phyloP scores from a whole-genome alignment of 2,888 invertebrate genomes.

The Julus scandinavius region DNA sequence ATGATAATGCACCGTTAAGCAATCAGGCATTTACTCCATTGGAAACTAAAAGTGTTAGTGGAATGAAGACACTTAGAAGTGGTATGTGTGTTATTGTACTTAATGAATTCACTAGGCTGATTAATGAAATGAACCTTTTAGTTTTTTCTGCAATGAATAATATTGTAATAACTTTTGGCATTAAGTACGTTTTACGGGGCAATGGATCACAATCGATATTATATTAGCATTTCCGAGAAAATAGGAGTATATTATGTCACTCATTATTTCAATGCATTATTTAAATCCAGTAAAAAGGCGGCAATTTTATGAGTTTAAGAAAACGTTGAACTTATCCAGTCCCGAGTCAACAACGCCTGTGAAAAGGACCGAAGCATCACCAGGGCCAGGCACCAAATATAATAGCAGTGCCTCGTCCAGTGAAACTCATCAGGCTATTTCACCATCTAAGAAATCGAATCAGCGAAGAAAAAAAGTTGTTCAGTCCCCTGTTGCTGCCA shows the following conservation, averaged over 20 bases:
- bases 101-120: too few relatives aligned
- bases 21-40: not conserved
- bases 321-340: conserved; percentile 48
- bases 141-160: too few relatives aligned
- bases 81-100: conserved; percentile 24
- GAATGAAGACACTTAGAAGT: conserved; percentile 53
- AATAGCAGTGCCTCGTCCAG: not conserved
- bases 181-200: too few relatives aligned
- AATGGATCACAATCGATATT: too few relatives aligned
- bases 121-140: too few relatives aligned
- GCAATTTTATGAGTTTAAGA: conserved; percentile 47
- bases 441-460: not conserved
- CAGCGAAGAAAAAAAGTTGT: not conserved
- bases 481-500: not conserved
- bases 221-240: too few relatives aligned
- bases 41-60: conserved; percentile 8
- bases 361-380: not conserved
- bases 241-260: too few relatives aligned
- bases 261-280: too few relatives aligned
- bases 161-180: too few relatives aligned
- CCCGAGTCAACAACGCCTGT: not conserved
- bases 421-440: not conserved
- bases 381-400: not conserved
- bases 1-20: not conserved
- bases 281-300: conserved; percentile 45